A percentile compares a stretch with the other conserved stretches of the same genome.
Conservation (phyloP, 2,888 invertebrate species). For the Scaptomyza cyrtandrae region DNA sequence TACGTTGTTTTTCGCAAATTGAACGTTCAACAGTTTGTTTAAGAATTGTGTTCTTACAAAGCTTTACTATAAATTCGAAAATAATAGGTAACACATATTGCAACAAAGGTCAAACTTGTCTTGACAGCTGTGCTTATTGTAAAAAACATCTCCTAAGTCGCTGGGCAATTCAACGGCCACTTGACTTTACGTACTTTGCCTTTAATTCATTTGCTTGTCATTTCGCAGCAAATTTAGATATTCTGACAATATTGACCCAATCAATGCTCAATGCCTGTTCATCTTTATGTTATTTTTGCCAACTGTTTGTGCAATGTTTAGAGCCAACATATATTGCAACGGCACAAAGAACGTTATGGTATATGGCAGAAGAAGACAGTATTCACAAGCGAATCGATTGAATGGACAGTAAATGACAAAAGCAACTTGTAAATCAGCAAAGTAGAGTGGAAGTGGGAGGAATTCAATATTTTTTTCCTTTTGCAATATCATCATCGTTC, state of each 20-base stretch:
- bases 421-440: conserved; percentile 8
- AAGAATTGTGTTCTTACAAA: no score
- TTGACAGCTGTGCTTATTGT: no score
- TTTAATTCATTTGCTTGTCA: conserved; percentile 10
- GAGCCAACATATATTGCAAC: neutral
- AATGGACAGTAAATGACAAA: conserved; percentile 21
- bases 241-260: conserved; percentile 43
- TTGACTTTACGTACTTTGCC: conserved; percentile 19
- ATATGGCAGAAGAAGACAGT: conserved; percentile 14
- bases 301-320: neutral
- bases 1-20: no score
- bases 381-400: conserved; percentile 26
- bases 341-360: neutral
- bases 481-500: conserved; percentile 14
- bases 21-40: no score
- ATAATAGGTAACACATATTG: neutral
- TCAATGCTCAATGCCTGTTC: conserved; percentile 22
- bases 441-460: neutral
- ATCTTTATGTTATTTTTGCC: conserved; percentile 16
- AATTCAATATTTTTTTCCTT: conserved; percentile 23
- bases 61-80: neutral
- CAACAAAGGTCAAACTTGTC: no score
- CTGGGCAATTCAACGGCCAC: conserved; percentile 14
- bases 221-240: conserved; percentile 18
- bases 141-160: no score